A percentile compares a stretch with the other conserved stretches of the same genome.
These are phyloP conservation scores for Megaceryle torquata DNA, from an alignment of 2,113 vertebrate genomes.

Conservation along the genomic window DNA sequence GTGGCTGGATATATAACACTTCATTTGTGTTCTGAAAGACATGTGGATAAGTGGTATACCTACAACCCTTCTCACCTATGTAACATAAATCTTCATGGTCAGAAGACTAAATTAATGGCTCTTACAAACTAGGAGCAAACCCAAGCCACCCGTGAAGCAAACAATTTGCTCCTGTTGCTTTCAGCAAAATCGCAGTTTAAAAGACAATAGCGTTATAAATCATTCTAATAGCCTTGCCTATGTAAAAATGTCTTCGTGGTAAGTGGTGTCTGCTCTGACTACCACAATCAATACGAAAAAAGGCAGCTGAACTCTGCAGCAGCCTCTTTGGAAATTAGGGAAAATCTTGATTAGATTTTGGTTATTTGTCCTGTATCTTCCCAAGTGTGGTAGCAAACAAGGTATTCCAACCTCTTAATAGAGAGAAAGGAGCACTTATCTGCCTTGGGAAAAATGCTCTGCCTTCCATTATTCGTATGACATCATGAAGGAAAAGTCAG, in stretches of 20 bases:
- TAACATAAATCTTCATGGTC: constrained; percentile 8
- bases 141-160: not conserved
- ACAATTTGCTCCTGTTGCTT: constrained; percentile 1
- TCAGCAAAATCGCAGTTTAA: constrained; percentile 34
- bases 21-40: constrained; percentile 6
- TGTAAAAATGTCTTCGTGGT: not conserved
- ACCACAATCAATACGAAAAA: not conserved
- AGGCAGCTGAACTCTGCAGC: constrained; percentile 24
- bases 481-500: constrained; percentile 17
- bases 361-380: not conserved
- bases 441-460: not conserved
- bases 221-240: constrained; percentile 31
- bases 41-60: not conserved
- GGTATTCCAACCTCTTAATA: not conserved
- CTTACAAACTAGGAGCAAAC: not conserved
- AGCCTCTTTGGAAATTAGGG: constrained; percentile 12
- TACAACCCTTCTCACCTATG: not conserved
- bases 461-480: constrained; percentile 18
- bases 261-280: not conserved
- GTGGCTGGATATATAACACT: not conserved
- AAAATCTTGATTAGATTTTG: constrained; percentile 29
- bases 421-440: not conserved
- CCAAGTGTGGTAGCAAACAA: not conserved
- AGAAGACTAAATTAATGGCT: not conserved
- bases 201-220: constrained; percentile 28